phyloP scores from a whole-genome alignment of 2,888 invertebrate species.

The Marronus borbonicus region DNA sequence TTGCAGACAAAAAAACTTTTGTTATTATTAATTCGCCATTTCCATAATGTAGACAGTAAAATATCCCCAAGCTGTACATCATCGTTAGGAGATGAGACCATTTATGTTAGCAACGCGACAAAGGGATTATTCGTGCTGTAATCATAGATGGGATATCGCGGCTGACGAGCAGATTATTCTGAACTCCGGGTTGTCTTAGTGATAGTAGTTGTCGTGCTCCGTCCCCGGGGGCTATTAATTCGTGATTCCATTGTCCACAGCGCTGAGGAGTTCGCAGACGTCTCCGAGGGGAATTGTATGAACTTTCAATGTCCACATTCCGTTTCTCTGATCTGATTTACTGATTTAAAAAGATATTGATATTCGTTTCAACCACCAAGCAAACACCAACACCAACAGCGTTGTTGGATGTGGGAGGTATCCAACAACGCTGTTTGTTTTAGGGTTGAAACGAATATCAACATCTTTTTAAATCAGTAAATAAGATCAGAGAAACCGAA shows the following conservation, averaged over 20 bases:
- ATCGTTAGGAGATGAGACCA: background rate
- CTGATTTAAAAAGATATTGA: too few relatives aligned
- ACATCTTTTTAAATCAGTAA: too few relatives aligned
- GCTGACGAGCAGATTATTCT: constrained; percentile 58
- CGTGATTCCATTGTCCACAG: constrained; percentile 24
- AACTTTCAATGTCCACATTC: background rate
- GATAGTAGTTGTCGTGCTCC: constrained; percentile 48
- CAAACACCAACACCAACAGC: too few relatives aligned
- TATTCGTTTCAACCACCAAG: too few relatives aligned
- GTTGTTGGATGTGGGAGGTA: too few relatives aligned
- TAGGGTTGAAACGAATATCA: too few relatives aligned
- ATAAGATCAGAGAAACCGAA: too few relatives aligned
- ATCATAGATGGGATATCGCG: constrained; percentile 58
- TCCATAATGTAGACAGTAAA: background rate
- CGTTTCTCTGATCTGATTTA: too few relatives aligned
- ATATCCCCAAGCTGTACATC: background rate
- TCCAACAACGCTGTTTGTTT: too few relatives aligned
- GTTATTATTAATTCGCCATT: background rate
- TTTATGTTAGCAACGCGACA: background rate
- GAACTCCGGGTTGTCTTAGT: constrained; percentile 52
- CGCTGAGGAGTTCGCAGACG: background rate
- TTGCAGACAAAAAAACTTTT: too few relatives aligned
- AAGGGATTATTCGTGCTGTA: constrained; percentile 52
- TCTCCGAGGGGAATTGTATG: background rate
- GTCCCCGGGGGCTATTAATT: constrained; percentile 54